Evolutionary conservation across 2,888 invertebrate genomes (phyloP), one percentile per base, ranked within the genome.

Genomic region (Lasioglossum zephyrum): DNA sequence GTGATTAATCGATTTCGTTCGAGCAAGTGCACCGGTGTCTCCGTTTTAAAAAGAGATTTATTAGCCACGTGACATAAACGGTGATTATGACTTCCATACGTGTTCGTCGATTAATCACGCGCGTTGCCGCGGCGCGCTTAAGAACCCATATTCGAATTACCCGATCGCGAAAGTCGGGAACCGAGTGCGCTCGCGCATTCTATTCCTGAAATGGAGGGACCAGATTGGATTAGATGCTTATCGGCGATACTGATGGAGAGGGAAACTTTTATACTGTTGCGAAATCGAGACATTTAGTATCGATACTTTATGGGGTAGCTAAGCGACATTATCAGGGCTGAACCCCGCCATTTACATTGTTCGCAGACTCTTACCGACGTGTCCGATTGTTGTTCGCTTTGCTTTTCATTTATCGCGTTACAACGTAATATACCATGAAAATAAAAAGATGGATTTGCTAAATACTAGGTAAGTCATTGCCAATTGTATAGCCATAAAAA

Each of bases 21-120:
- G 80, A 49, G 85, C 82, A 72, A 87, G 84, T 78, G 87, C 75
- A 41, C 86, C 72, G 79, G 87, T 87, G 84, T 88, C 87, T 82
- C 79, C 82, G 88, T 83, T 88, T 87, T 87, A 85, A 88, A 88
- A 88, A 87, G 88, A 88, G 88, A 88, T 88, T 88, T 88, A 88
- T 88, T 88, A 88, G 81, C 79, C 47, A 72, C 60, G 76, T 78
- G 86, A 87, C 86, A 86, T 86, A 87, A 86, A 86, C 86, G 86
- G 83, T 78, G 86, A 87, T 87, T 87, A 87, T 86, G 86, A 87
- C 80, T 86, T 86, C 86, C 86, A 87, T 83, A 81, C 86, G 80
- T 77, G 80, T 73, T 73, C 82, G 82, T 80, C 88, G 80, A 87
- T 88, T 88, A 88, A 88, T 88, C 88, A 88, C 81, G 53, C 31